These are phyloP conservation scores for Eupithecia centaureata DNA, from an alignment of 2,888 invertebrate species.

Conservation along the genomic window DNA sequence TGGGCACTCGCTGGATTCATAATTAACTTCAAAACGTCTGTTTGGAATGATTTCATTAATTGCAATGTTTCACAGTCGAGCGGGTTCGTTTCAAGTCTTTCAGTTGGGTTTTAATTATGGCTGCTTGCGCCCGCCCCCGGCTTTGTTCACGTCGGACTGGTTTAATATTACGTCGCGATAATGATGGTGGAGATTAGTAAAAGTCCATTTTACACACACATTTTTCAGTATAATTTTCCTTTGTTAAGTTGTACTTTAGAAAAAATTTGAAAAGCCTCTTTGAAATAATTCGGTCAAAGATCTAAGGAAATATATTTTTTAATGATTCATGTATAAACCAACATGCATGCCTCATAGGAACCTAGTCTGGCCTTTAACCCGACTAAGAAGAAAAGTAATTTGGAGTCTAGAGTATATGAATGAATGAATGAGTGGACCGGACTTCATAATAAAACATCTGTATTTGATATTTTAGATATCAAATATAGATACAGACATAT, in stretches of 20 bases:
- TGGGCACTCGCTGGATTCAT: background rate
- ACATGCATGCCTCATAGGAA: background rate
- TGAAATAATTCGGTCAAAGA: background rate
- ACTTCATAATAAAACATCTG: too few relatives aligned
- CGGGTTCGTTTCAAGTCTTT: background rate
- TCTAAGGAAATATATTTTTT: background rate
- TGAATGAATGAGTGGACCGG: too few relatives aligned
- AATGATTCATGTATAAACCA: background rate
- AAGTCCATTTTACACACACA: background rate
- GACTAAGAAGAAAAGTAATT: background rate
- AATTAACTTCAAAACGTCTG: constrained; percentile 19
- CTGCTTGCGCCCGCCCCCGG: background rate
- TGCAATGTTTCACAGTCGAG: constrained; percentile 16
- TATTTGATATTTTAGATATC: too few relatives aligned
- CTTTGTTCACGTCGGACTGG: background rate
- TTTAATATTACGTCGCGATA: background rate
- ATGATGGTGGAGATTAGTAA: background rate
- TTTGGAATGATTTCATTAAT: constrained; percentile 28
- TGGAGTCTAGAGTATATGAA: too few relatives aligned
- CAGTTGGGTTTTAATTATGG: constrained; percentile 5
- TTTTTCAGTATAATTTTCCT: background rate
- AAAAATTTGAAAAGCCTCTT: background rate
- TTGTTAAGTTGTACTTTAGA: background rate
- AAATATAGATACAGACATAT: too few relatives aligned
- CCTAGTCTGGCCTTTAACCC: background rate